phyloP scores from a whole-genome alignment of 1,140 invertebrate species.

The Philotrypesis tridentata region DNA sequence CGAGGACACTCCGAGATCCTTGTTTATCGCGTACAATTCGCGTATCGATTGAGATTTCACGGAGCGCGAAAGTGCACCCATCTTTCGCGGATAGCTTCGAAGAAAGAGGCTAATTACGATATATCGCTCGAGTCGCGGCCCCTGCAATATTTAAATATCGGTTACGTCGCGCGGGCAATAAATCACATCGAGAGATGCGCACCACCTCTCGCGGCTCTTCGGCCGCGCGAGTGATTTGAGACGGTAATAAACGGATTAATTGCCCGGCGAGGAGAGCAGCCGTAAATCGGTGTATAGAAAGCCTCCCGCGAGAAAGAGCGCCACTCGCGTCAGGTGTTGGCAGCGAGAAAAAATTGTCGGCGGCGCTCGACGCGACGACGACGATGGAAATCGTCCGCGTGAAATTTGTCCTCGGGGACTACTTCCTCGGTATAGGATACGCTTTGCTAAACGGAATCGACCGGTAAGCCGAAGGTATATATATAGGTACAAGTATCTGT shows the following conservation, averaged over 20 bases:
- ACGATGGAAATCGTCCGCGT: too few relatives aligned
- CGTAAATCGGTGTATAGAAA: slow-evolving; percentile 4
- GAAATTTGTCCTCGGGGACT: too few relatives aligned
- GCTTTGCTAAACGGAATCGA: slow-evolving; percentile 8
- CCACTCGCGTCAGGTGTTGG: not conserved
- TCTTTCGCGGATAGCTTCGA: not conserved
- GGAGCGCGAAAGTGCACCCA: not conserved
- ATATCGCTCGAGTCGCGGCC: not conserved
- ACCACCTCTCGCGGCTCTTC: too few relatives aligned
- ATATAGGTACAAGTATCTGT: too few relatives aligned
- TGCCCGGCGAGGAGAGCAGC: not conserved
- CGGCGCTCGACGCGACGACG: too few relatives aligned
- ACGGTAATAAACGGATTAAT: slow-evolving; percentile 16
- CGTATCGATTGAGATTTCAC: not conserved
- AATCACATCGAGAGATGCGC: not conserved
- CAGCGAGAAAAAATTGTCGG: not conserved
- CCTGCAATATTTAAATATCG: slow-evolving; percentile 1
- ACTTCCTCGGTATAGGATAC: too few relatives aligned
- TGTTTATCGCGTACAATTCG: too few relatives aligned
- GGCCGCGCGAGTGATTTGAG: not conserved
- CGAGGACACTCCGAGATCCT: too few relatives aligned
- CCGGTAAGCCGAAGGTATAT: too few relatives aligned
- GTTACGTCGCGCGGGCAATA: not conserved
- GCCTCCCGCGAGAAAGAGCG: too few relatives aligned
- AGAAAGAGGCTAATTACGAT: not conserved